Base-by-base conservation (phyloP, 2,113 vertebrate genomes). In the Anolis carolinensis region DNA sequence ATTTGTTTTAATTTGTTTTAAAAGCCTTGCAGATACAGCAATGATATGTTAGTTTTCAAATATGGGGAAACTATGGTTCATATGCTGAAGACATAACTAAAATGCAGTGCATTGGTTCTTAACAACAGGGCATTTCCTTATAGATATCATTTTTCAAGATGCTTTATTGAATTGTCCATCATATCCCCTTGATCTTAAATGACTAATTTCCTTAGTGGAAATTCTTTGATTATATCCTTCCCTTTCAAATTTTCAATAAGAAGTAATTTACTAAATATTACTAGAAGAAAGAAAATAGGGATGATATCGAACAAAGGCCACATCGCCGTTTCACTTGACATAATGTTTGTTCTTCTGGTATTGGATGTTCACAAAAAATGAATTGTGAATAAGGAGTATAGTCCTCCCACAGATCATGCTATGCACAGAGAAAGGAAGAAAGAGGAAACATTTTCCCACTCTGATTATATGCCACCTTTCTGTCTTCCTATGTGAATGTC, bases 401-500 rank as follows among this genome's bases (percentile, higher is more conserved):
- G 16, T 50, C 30, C 39, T 36, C 20, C 48, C 48, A 72, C 23
- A 72, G 55, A 72, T 34, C 81, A 50, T 71, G n/a, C 48, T 70
- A 36, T 44, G 62, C 18, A 48, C 79, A 20, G 39, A 8, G 21
- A 68, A 52, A 77, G 16, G 27, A 70, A 85, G 44, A 68, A 55
- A 70, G 21, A 14, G 16, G 23, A 50, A 39, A 55, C 34, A 39
- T 70, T 55, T 78, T 5, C 48, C 67, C 8, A 71, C 48, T 85
- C 14, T 27, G 23, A 59, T 52, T 39, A 20, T n/a, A 85, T 20
- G 25, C 14, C 14, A 71, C 10, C 5, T 5, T 79, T 39, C 25
- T 39, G n/a, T 59, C 21, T 85, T 71, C 25, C 48, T 79, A 23
- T 80, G 10, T 63, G 50, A 86, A 86, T 72, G 71, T 80, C 65